These are phyloP conservation scores for Oenanthe oenanthe DNA, from an alignment of 2,113 vertebrate genomes.

Conservation along the genomic window DNA sequence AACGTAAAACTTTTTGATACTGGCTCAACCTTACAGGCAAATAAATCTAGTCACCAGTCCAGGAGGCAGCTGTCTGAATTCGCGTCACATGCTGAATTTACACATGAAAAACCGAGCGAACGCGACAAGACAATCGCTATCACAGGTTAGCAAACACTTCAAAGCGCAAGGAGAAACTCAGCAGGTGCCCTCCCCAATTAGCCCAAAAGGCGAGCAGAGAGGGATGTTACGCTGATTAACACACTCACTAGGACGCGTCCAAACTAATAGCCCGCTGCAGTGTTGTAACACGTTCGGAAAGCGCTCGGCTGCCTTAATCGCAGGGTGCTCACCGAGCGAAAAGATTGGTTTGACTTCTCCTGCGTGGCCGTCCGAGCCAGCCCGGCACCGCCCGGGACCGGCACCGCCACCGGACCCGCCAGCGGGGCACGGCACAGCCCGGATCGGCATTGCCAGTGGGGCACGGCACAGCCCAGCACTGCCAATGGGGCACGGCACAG, in stretches of 20 bases:
- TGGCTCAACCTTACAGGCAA: background rate
- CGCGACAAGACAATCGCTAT: background rate
- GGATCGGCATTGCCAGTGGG: background rate
- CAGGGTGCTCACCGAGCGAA: background rate
- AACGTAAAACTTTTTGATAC: background rate
- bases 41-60: background rate
- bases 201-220: background rate
- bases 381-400: background rate
- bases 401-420: background rate
- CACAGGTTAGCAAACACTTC: background rate
- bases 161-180: background rate
- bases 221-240: background rate
- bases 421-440: fast-evolving
- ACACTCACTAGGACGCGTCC: background rate
- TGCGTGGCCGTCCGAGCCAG: background rate
- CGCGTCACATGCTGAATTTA: background rate
- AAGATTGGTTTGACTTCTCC: background rate
- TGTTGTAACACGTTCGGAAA: background rate
- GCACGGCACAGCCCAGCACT: too few relatives aligned
- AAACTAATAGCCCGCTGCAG: background rate
- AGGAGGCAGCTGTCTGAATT: background rate
- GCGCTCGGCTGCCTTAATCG: background rate
- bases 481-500: too few relatives aligned
- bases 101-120: background rate
- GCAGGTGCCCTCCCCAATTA: background rate